Evolutionary conservation across 1,140 invertebrate species (phyloP).

Genomic region (Dendroctonus valens): DNA sequence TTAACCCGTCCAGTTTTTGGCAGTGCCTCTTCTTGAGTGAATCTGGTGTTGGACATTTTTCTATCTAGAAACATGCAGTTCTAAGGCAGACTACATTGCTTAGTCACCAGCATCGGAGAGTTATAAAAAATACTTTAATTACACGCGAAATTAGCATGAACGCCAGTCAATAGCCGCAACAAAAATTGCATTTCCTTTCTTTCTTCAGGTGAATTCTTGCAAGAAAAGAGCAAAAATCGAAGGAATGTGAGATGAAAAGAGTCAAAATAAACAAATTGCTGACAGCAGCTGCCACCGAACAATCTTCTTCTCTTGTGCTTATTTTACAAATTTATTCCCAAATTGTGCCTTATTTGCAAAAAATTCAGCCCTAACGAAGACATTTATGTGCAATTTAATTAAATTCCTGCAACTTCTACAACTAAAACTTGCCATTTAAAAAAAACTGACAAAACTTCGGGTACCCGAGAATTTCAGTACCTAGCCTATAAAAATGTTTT

Average conservation of each 20-base stretch:
- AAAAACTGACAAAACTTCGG: too few relatives aligned
- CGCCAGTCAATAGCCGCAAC: slow-evolving; percentile 1
- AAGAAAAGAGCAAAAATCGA: slow-evolving; percentile 3
- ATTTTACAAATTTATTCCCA: too few relatives aligned
- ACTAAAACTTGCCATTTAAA: too few relatives aligned
- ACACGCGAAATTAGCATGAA: slow-evolving; percentile 2
- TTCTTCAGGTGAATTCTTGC: slow-evolving; percentile 15
- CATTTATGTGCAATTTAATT: too few relatives aligned
- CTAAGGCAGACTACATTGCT: neutral
- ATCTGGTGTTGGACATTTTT: slow-evolving; percentile 40
- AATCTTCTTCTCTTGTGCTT: too few relatives aligned
- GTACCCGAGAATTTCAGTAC: too few relatives aligned
- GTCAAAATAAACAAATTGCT: slow-evolving; percentile 20
- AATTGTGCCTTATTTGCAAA: too few relatives aligned
- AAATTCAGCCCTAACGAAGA: too few relatives aligned
- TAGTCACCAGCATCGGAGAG: neutral
- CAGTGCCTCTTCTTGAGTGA: slow-evolving; percentile 35
- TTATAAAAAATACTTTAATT: slow-evolving; percentile 16
- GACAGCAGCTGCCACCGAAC: neutral
- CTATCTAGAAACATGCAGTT: neutral
- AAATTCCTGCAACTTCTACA: too few relatives aligned
- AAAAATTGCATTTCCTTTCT: slow-evolving; percentile 31
- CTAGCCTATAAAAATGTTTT: too few relatives aligned
- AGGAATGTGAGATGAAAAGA: slow-evolving; percentile 6
- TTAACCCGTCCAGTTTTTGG: slow-evolving; percentile 45